These are phyloP conservation scores for Druon quercuslanigerum DNA, from an alignment of 1,140 invertebrate species.

Conservation along the genomic window DNA sequence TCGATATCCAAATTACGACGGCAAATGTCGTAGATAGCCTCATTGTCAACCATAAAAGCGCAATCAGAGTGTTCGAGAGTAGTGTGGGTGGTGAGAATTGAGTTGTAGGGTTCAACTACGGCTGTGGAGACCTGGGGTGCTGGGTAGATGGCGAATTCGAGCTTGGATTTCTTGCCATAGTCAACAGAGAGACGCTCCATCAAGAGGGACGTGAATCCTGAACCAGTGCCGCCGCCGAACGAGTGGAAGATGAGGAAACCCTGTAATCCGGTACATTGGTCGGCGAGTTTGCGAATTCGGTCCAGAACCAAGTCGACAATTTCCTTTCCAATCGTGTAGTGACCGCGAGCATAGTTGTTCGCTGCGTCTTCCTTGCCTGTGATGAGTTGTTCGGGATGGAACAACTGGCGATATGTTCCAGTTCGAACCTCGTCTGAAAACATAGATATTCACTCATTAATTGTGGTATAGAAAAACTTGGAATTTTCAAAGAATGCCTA, in stretches of 20 bases:
- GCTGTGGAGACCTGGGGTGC: conserved; percentile 85
- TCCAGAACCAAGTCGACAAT: conserved; percentile 81
- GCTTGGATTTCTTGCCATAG: conserved; percentile 81
- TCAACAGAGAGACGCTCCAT: conserved; percentile 84
- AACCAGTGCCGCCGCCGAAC: conserved; percentile 85
- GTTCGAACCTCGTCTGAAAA: conserved; percentile 75
- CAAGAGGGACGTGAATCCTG: conserved; percentile 82
- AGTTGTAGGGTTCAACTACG: conserved; percentile 85
- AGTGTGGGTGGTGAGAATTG: conserved; percentile 77
- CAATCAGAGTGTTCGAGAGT: conserved; percentile 83
- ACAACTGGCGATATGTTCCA: conserved; percentile 78
- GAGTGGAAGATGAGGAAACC: conserved; percentile 85
- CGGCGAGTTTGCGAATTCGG: conserved; percentile 77
- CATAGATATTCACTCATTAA: not conserved
- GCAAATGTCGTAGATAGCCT: conserved; percentile 85
- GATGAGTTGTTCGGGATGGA: conserved; percentile 81
- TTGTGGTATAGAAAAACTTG: too few species aligned
- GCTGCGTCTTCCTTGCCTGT: conserved; percentile 70
- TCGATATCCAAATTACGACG: conserved; percentile 78
- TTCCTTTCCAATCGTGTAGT: conserved; percentile 85
- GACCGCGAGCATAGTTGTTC: conserved; percentile 51
- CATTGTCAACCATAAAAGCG: conserved; percentile 83
- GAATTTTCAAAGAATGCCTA: too few species aligned
- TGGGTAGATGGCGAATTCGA: conserved; percentile 83
- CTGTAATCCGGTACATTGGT: conserved; percentile 79